Percentiles rank a stretch among this genome's conserved stretches.
phyloP scores from a whole-genome alignment of 1,140 invertebrate species.

The Panulirus ornatus region DNA sequence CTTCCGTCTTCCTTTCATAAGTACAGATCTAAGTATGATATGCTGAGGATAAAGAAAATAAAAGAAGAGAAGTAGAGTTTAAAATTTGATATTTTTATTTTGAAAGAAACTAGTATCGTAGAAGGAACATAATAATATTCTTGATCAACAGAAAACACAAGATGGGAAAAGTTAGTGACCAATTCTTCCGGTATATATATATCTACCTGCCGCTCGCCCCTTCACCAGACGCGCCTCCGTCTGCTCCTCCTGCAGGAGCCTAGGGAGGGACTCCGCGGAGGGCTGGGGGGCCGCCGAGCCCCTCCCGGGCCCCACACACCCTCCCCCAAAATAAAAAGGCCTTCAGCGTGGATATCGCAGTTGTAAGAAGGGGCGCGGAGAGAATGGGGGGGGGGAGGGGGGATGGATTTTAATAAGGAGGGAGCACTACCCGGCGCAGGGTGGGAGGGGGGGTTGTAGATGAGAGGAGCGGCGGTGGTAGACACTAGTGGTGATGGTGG shows the following conservation, averaged over 20 bases:
- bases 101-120: slow-evolving; percentile 46
- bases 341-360: too few relatives aligned
- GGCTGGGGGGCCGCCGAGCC: slow-evolving; percentile 51
- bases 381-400: too few relatives aligned
- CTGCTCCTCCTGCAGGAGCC: background rate
- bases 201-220: background rate
- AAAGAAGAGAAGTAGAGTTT: too few relatives aligned
- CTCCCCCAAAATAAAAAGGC: too few relatives aligned
- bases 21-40: too few relatives aligned
- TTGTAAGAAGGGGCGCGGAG: too few relatives aligned
- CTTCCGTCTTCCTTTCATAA: background rate
- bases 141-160: slow-evolving; percentile 38
- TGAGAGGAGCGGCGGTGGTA: too few relatives aligned
- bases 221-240: background rate
- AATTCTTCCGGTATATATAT: background rate
- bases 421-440: too few relatives aligned
- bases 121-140: slow-evolving; percentile 49
- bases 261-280: slow-evolving; percentile 43
- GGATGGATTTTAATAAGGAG: too few relatives aligned
- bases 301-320: slow-evolving; percentile 48
- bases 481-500: too few relatives aligned
- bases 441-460: too few relatives aligned
- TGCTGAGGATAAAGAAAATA: too few relatives aligned
- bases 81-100: slow-evolving; percentile 51
- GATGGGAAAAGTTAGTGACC: slow-evolving; percentile 12